A percentile compares a stretch with the other conserved stretches of the same genome.
phyloP scores from a whole-genome alignment of 2,113 vertebrate genomes.

The Phyllostomus hastatus region DNA sequence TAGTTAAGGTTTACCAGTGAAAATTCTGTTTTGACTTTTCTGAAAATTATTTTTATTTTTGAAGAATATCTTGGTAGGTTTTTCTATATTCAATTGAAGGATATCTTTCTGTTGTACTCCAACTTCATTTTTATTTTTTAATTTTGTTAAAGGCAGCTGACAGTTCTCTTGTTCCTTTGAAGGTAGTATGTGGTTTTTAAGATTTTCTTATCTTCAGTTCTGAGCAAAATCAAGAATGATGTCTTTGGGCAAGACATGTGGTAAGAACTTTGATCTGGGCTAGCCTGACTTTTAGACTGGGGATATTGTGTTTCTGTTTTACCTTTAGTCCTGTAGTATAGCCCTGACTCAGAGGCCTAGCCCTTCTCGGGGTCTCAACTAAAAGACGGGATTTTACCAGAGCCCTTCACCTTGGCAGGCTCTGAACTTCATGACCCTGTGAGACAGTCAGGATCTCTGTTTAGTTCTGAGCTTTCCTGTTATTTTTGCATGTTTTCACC shows the following conservation, averaged over 20 bases:
- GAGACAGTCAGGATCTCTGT: background rate
- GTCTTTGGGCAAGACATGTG: background rate
- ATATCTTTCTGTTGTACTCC: background rate
- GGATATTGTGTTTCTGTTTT: background rate
- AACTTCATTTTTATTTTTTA: background rate
- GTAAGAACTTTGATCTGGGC: background rate
- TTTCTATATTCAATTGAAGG: slow-evolving; percentile 6
- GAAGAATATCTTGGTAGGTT: background rate
- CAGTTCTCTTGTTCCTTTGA: background rate
- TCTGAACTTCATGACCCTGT: background rate
- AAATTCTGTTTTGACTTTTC: background rate
- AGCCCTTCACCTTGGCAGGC: background rate
- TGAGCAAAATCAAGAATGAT: background rate
- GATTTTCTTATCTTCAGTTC: background rate
- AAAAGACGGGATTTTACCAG: background rate
- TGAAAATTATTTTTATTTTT: background rate
- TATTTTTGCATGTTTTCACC: background rate
- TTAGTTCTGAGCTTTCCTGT: background rate
- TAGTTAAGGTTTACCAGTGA: background rate
- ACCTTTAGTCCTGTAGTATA: background rate
- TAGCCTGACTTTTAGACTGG: background rate
- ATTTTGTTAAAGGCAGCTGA: background rate
- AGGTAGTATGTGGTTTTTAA: background rate
- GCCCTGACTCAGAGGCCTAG: background rate
- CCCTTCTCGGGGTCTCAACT: background rate